Conservation (phyloP, 2,797 vertebrate genomes). For the Bradypodion ventrale region DNA sequence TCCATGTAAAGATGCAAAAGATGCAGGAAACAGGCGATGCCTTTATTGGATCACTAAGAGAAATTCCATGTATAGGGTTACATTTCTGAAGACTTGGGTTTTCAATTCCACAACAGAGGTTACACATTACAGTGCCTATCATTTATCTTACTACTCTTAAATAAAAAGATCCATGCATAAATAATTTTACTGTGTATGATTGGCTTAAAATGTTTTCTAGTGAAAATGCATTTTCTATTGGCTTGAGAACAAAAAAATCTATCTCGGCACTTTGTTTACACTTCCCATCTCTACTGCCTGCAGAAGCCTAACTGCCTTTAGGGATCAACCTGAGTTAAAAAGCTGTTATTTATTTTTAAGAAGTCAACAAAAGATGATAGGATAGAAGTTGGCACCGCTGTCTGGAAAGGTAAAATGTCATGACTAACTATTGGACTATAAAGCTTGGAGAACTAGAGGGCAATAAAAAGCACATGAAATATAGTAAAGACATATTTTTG, state of each 20-base stretch:
- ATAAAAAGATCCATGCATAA: neutral
- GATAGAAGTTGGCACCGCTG: slow-evolving; percentile 21
- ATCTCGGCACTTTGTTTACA: neutral
- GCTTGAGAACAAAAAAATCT: neutral
- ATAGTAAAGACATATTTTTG: slow-evolving; percentile 17
- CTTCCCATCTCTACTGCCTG: neutral
- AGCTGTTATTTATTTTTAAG: slow-evolving; percentile 38
- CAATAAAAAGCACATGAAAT: slow-evolving; percentile 36
- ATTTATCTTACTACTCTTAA: neutral
- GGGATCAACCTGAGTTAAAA: slow-evolving; percentile 10
- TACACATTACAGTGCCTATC: too few relatives aligned
- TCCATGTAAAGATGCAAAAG: too few relatives aligned
- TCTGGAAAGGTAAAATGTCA: slow-evolving; percentile 28
- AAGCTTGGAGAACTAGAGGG: neutral
- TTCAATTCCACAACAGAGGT: too few relatives aligned
- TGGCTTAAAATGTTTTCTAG: neutral
- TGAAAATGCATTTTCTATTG: neutral
- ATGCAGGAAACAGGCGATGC: too few relatives aligned
- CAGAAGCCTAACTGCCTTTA: slow-evolving; percentile 15
- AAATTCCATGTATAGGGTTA: too few relatives aligned
- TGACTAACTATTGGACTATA: slow-evolving; percentile 15
- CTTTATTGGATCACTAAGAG: too few relatives aligned
- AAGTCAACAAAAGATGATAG: slow-evolving; percentile 32
- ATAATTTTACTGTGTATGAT: neutral
- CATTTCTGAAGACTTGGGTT: too few relatives aligned